Evolutionary conservation across 2,888 invertebrate species (phyloP), one percentile per base, ranked within the genome.

Genomic region (Ceratothoa steindachneri): DNA sequence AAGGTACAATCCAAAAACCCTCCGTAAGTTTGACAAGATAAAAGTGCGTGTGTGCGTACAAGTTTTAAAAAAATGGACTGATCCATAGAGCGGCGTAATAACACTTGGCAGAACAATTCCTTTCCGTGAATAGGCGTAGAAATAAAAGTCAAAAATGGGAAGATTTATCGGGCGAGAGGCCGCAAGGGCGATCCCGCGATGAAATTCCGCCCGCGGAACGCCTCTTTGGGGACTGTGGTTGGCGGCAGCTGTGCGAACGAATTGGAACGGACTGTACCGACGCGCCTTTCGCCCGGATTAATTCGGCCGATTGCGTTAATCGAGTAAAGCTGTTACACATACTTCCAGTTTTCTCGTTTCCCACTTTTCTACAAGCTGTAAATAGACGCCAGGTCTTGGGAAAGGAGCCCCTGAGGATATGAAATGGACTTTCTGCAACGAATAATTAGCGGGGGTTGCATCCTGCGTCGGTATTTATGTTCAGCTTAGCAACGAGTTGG

Each of bases 61-160:
- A n/a, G n/a, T n/a, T n/a, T n/a, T n/a, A n/a, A n/a, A n/a, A n/a
- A n/a, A n/a, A n/a, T n/a, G n/a, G n/a, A n/a, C n/a, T n/a, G n/a
- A n/a, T n/a, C n/a, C n/a, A n/a, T n/a, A 24, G 24, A 60, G 60
- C 60, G 12, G 15, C 24, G 60, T 60, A 60, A 60, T 60, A 60
- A 22, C 24, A 60, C 60, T 60, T 60, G 27, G 60, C n/a, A 9
- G 60, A 60, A 60, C 24, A 60, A 60, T 60, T 24, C 60, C 22
- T n/a, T 41, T 41, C 60, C 19, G 52, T 2, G 27, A 60, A 60
- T 60, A 60, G 60, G 60, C 60, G 60, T 60, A 60, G 60, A 60
- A 60, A 60, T 60, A 60, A 60, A 60, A 60, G 60, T 60, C 60
- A 60, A 24, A 60, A 60, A 60, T 60, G 60, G 60, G 24, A 60